These are phyloP conservation scores for Bedellia somnulentella DNA, from an alignment of 2,888 invertebrate genomes.

Conservation along the genomic window DNA sequence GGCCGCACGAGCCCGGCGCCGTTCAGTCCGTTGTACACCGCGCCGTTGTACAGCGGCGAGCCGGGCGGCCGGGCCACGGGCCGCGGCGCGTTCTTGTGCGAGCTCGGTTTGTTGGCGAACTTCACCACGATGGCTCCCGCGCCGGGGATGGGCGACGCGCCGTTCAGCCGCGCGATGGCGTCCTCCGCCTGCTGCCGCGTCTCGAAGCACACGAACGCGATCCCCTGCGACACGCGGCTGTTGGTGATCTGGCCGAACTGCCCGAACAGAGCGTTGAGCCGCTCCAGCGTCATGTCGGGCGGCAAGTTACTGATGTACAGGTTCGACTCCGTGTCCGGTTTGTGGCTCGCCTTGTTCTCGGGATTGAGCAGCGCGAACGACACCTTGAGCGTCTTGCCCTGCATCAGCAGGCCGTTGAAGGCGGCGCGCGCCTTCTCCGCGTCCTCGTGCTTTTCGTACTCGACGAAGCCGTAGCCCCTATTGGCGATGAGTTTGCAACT, in stretches of 20 bases:
- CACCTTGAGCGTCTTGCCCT: conserved; percentile 55
- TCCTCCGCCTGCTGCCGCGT: conserved; percentile 46
- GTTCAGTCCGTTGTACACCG: conserved; percentile 47
- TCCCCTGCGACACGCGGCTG: conserved; percentile 53
- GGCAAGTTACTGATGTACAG: conserved; percentile 56
- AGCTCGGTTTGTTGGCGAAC: conserved; percentile 52
- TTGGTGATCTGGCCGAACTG: conserved; percentile 50
- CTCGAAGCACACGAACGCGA: conserved; percentile 55
- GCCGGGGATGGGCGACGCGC: conserved; percentile 41
- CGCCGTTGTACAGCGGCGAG: conserved; percentile 40
- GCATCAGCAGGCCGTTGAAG: conserved; percentile 56
- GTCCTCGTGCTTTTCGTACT: conserved; percentile 55
- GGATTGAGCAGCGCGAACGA: conserved; percentile 56
- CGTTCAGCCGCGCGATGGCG: conserved; percentile 47
- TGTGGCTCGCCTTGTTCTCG: conserved; percentile 52
- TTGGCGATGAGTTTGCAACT: conserved; percentile 55
- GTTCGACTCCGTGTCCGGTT: conserved; percentile 54
- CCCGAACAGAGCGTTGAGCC: conserved; percentile 42
- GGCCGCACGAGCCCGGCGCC: conserved; percentile 37
- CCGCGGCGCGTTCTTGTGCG: conserved; percentile 41
- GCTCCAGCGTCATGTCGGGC: conserved; percentile 54
- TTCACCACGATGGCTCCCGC: conserved; percentile 49
- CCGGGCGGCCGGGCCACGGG: conserved; percentile 30
- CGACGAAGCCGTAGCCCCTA: conserved; percentile 55
- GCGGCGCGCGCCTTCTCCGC: conserved; percentile 56